Evolutionary conservation across 2,797 vertebrate genomes (phyloP).

Genomic region (Halcyon leucocephala): DNA sequence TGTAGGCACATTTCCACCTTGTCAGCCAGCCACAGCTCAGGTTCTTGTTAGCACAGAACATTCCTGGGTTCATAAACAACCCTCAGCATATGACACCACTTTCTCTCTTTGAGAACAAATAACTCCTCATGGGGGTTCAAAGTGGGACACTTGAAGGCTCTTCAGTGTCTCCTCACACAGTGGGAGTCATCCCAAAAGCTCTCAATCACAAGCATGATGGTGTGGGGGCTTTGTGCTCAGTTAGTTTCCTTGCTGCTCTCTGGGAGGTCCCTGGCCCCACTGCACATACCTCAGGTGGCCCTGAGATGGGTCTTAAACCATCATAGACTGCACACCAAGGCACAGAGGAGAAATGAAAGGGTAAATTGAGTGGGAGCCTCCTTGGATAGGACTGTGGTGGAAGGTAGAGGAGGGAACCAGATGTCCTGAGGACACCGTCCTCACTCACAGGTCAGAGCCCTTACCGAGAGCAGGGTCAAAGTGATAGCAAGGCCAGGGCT

Average conservation of each 20-base stretch:
- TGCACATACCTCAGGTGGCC: neutral
- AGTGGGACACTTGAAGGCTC: neutral
- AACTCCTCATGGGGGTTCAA: neutral
- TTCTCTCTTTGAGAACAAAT: neutral
- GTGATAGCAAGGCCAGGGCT: neutral
- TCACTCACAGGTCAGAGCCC: neutral
- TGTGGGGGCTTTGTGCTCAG: neutral
- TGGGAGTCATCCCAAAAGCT: accelerated
- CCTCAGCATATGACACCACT: neutral
- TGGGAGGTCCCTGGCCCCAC: neutral
- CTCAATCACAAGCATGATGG: neutral
- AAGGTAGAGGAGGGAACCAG: neutral
- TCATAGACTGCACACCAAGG: neutral
- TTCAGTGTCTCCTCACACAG: accelerated
- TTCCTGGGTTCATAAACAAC: neutral
- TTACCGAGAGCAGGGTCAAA: neutral
- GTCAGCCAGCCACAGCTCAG: neutral
- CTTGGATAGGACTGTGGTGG: neutral
- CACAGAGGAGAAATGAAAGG: neutral
- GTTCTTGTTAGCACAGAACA: neutral
- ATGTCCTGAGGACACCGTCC: neutral
- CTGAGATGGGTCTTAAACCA: neutral
- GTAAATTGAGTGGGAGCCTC: neutral
- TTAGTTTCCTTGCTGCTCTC: neutral
- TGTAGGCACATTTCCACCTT: neutral